These are phyloP conservation scores for Acleris laterana DNA, from an alignment of 2,888 invertebrate genomes.

Conservation along the genomic window DNA sequence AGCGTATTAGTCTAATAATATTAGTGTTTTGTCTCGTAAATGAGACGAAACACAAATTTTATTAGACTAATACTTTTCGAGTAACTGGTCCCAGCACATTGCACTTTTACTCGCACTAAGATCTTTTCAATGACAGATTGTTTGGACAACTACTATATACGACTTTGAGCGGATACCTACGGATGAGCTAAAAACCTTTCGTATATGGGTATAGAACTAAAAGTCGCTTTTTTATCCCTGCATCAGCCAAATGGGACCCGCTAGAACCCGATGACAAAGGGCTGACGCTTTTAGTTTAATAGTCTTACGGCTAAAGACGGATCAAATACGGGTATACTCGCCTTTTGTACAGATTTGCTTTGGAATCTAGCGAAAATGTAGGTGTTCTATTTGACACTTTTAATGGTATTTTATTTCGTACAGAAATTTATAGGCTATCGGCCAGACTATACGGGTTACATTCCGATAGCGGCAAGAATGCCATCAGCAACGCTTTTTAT, in stretches of 20 bases:
- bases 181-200: too few relatives aligned
- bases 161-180: too few relatives aligned
- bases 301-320: not conserved
- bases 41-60: too few relatives aligned
- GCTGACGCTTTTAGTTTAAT: not conserved
- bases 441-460: conserved; percentile 8
- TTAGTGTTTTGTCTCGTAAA: too few relatives aligned
- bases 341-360: conserved; percentile 2
- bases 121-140: too few relatives aligned
- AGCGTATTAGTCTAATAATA: too few relatives aligned
- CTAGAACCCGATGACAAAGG: not conserved
- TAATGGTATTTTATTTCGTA: conserved; percentile 19
- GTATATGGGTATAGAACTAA: too few relatives aligned
- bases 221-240: not conserved
- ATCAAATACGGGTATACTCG: not conserved
- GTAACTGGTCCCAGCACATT: too few relatives aligned
- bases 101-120: too few relatives aligned
- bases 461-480: conserved; percentile 22
- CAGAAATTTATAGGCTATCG: conserved; percentile 19
- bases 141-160: too few relatives aligned
- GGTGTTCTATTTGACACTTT: conserved; percentile 21
- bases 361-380: conserved; percentile 3
- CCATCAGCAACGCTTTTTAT: conserved; percentile 60
- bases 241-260: not conserved
- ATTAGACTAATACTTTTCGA: too few relatives aligned